Percentiles rank a stretch among this genome's conserved stretches.
Conservation (phyloP, 2,797 vertebrate genomes). For the Cyprinella venusta region DNA sequence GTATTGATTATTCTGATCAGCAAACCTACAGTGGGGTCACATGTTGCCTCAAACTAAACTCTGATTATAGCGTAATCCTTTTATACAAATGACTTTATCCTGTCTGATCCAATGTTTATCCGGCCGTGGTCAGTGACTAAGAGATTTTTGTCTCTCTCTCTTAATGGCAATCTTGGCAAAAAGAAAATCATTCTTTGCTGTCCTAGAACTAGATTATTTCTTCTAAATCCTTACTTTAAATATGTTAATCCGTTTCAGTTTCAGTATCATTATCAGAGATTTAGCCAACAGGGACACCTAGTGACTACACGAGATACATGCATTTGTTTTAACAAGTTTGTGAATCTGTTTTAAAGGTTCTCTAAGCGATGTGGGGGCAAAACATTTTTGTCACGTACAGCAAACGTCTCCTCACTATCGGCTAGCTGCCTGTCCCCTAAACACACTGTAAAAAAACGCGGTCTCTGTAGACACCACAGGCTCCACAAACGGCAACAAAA, state of each 20-base stretch:
- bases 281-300: slow-evolving; percentile 45
- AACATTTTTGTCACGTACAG: too few relatives aligned
- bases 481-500: too few relatives aligned
- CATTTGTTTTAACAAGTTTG: background rate
- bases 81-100: slow-evolving; percentile 35
- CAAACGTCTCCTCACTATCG: too few relatives aligned
- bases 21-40: background rate
- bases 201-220: background rate
- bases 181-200: background rate
- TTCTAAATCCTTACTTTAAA: slow-evolving; percentile 9
- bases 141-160: background rate
- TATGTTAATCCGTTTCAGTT: background rate
- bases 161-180: background rate
- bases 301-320: background rate
- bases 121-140: background rate
- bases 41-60: slow-evolving; percentile 18
- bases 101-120: slow-evolving; percentile 21
- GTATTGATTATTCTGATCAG: slow-evolving; percentile 4
- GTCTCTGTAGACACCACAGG: too few relatives aligned
- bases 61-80: slow-evolving; percentile 35
- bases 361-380: too few relatives aligned
- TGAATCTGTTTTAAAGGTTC: background rate
- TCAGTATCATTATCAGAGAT: background rate
- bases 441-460: too few relatives aligned
- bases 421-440: too few relatives aligned